Conservation (phyloP, 2,113 vertebrate species). For the Chauna torquata region DNA sequence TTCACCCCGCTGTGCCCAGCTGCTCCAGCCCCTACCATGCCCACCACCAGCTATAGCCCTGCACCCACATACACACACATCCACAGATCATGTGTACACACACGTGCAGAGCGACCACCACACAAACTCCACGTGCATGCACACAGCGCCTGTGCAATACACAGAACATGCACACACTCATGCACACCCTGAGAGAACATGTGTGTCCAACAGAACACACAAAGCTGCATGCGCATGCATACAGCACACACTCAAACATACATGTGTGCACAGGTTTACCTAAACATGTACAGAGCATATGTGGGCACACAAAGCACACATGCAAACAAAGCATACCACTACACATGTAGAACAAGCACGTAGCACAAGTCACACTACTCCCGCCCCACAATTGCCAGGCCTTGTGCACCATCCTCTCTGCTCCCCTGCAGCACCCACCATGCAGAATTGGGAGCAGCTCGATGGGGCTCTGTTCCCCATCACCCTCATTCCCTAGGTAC, state of each 20-base stretch:
- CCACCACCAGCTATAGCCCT: not conserved
- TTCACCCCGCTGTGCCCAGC: not conserved
- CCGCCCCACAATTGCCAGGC: accelerated
- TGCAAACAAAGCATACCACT: not conserved
- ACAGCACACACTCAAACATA: too few relatives aligned
- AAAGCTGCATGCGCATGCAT: not conserved
- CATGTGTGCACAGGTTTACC: too few relatives aligned
- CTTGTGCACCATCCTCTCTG: too few relatives aligned
- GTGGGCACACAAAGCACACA: too few relatives aligned
- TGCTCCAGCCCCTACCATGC: not conserved
- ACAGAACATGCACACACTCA: accelerated
- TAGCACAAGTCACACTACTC: not conserved
- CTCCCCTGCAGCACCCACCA: not conserved
- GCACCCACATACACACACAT: not conserved
- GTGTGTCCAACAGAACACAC: accelerated
- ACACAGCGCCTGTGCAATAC: not conserved
- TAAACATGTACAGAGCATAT: accelerated
- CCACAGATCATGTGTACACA: not conserved
- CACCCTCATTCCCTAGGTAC: too few relatives aligned
- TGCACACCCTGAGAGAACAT: not conserved
- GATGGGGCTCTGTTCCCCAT: not conserved
- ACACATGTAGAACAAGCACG: accelerated
- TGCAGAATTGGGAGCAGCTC: too few relatives aligned
- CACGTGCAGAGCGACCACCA: not conserved
- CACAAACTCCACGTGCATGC: not conserved